Conservation (phyloP, 1,140 invertebrate species). For the Lucilia sericata region DNA sequence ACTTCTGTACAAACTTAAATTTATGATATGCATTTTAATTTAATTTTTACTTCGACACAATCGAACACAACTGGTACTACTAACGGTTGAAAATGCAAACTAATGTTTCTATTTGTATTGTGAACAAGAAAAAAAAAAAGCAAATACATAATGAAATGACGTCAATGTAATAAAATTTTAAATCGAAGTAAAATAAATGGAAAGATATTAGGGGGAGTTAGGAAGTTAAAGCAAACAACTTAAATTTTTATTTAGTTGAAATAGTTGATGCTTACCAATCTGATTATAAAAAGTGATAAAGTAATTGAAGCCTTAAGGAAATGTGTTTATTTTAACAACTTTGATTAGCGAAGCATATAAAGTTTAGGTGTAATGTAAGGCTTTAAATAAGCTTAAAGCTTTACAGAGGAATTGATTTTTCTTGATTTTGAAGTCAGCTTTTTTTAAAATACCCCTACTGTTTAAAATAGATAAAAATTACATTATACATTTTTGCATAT, state of each 20-base stretch:
- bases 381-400: no score
- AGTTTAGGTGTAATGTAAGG: no score
- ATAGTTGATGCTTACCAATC: no score
- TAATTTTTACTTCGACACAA: neutral
- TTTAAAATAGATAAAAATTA: neutral
- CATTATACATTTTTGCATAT: slow-evolving; percentile 1
- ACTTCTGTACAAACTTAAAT: neutral
- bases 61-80: no score
- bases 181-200: neutral
- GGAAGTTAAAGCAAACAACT: no score
- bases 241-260: no score
- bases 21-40: slow-evolving; percentile 12
- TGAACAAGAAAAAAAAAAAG: neutral
- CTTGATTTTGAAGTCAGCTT: no score
- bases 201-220: neutral
- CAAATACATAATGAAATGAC: neutral
- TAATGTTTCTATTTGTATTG: neutral
- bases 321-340: no score
- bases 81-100: slow-evolving; percentile 6
- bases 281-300: no score
- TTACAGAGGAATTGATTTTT: no score
- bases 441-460: neutral
- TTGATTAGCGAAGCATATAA: no score
- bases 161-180: neutral
- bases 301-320: no score